These are phyloP conservation scores for Lasius fuliginosus DNA, from an alignment of 2,888 invertebrate species.

Conservation along the genomic window DNA sequence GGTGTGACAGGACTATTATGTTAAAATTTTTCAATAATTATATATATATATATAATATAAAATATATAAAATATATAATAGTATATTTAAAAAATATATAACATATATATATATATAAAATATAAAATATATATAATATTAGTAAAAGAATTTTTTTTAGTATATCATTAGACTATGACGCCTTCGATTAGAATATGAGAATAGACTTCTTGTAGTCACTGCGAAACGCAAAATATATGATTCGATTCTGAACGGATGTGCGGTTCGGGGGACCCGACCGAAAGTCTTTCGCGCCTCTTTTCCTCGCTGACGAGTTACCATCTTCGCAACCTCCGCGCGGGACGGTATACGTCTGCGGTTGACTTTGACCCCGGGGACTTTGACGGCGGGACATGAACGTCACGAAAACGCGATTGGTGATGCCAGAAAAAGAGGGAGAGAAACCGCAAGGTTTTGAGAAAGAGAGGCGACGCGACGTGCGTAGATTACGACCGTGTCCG, in stretches of 20 bases:
- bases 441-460: neutral
- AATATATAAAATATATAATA: no score
- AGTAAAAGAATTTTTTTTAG: no score
- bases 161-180: neutral
- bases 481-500: slow-evolving; percentile 44
- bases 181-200: neutral
- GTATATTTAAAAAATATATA: no score
- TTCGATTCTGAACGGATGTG: slow-evolving; percentile 5
- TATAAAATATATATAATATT: no score
- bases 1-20: neutral
- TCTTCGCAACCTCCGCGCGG: slow-evolving; percentile 22
- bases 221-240: neutral
- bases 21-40: no score
- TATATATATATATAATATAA: no score
- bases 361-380: slow-evolving; percentile 74
- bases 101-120: no score
- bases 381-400: slow-evolving; percentile 59
- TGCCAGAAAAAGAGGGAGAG: slow-evolving; percentile 22
- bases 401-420: slow-evolving; percentile 62
- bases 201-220: neutral
- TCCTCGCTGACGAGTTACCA: neutral
- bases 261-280: slow-evolving; percentile 15
- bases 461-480: neutral
- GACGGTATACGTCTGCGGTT: slow-evolving; percentile 54
- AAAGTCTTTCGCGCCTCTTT: slow-evolving; percentile 5